Percentiles rank a stretch among this genome's conserved stretches.
Evolutionary conservation across 2,888 invertebrate genomes (phyloP).

Genomic region (Physocephala rufipes): DNA sequence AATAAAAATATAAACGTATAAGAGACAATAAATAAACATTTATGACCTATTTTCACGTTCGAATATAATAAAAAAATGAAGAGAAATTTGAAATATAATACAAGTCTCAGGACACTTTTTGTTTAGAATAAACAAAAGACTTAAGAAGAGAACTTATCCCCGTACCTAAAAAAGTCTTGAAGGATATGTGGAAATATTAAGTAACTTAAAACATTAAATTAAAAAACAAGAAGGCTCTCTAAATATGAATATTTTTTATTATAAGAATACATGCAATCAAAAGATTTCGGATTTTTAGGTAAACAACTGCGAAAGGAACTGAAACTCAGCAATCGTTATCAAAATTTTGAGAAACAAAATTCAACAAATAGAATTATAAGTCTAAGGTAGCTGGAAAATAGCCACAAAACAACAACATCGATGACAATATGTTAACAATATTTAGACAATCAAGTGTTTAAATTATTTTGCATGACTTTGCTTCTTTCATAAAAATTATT

Average conservation of each 20-base stretch:
- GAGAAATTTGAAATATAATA: no score
- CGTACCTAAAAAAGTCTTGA: not conserved
- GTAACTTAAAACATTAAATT: no score
- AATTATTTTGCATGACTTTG: not conserved
- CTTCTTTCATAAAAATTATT: no score
- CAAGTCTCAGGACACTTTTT: no score
- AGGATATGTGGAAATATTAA: not conserved
- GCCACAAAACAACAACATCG: not conserved
- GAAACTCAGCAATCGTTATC: not conserved
- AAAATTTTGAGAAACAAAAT: conserved; percentile 14
- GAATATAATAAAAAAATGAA: no score
- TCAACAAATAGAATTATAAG: conserved; percentile 14
- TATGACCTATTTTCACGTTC: no score
- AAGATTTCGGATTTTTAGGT: no score
- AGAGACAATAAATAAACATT: no score
- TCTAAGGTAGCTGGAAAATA: conserved; percentile 7
- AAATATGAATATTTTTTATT: no score
- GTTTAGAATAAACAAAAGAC: not conserved
- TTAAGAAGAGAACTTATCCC: not conserved
- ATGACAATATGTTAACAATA: not conserved
- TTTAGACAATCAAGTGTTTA: not conserved
- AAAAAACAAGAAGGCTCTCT: no score
- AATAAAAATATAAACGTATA: no score
- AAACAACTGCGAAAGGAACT: conserved; percentile 24
- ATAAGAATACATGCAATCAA: no score